Conservation (phyloP, 2,797 vertebrate species). For the Megalops cyprinoides region DNA sequence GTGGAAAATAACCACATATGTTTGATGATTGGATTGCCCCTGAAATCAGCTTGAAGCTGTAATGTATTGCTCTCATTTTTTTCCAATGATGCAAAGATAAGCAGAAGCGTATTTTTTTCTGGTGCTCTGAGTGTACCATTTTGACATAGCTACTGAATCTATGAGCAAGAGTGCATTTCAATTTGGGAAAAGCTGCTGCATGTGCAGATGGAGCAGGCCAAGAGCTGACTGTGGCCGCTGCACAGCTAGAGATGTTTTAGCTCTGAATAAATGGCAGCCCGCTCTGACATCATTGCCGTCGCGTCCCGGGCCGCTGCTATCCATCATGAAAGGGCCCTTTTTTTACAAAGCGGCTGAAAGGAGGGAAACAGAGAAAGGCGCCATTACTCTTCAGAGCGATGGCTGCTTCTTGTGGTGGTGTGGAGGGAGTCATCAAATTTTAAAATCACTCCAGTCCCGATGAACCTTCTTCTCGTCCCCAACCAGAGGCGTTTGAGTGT, state of each 20-base stretch:
- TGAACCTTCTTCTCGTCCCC: conserved; percentile 52
- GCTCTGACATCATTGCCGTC: conserved; percentile 20
- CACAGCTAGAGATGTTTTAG: conserved; percentile 28
- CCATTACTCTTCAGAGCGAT: conserved; percentile 51
- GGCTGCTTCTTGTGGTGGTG: conserved; percentile 46
- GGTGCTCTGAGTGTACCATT: neutral
- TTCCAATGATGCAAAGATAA: conserved; percentile 15
- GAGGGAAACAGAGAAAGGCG: conserved; percentile 21
- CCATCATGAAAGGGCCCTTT: conserved; percentile 31
- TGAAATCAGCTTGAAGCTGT: conserved; percentile 36
- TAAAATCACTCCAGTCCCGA: conserved; percentile 58
- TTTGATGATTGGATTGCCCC: conserved; percentile 35
- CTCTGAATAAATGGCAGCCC: conserved; percentile 25
- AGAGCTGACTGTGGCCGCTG: conserved; percentile 24
- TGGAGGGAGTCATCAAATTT: conserved; percentile 57
- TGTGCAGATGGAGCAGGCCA: conserved; percentile 28
- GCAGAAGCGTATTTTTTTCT: neutral
- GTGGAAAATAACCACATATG: conserved; percentile 2
- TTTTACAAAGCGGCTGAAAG: conserved; percentile 34
- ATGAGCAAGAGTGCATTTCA: conserved; percentile 18
- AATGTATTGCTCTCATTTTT: conserved; percentile 21
- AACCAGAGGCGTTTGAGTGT: conserved; percentile 43
- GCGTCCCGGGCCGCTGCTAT: conserved; percentile 14
- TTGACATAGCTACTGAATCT: neutral
- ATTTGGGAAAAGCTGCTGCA: conserved; percentile 30